Percentiles rank a stretch among this genome's conserved stretches.
phyloP scores from a whole-genome alignment of 2,113 vertebrate genomes.

The Megaptera novaeangliae region DNA sequence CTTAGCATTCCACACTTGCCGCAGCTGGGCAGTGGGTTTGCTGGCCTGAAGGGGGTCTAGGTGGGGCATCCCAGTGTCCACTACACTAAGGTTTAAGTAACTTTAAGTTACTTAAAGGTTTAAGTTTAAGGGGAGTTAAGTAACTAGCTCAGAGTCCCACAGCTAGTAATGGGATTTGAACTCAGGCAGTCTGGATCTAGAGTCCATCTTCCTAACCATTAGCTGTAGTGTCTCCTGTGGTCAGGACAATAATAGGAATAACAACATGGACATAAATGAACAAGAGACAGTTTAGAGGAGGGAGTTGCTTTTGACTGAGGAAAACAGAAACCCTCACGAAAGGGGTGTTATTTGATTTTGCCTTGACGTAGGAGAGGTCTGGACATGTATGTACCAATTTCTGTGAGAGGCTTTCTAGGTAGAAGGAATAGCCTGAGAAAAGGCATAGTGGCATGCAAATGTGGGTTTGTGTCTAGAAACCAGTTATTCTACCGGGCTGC shows the following conservation, averaged over 20 bases:
- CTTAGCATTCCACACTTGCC: neutral
- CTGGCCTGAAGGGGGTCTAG: neutral
- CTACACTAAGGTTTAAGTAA: neutral
- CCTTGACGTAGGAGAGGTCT: constrained; percentile 4
- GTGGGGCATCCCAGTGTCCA: neutral
- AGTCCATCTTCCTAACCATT: neutral
- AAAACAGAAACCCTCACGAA: neutral
- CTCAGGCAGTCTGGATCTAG: neutral
- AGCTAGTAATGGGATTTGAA: neutral
- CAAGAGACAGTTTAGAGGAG: neutral
- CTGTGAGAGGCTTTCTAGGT: neutral
- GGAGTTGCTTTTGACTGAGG: neutral
- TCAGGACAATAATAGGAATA: neutral
- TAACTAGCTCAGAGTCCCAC: neutral
- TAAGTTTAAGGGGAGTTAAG: neutral
- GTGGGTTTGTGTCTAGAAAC: neutral
- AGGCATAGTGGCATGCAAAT: neutral
- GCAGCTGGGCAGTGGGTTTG: neutral
- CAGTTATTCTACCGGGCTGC: neutral
- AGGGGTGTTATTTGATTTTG: neutral
- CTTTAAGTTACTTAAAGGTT: too few species aligned
- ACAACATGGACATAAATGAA: neutral
- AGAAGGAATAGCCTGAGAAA: constrained; percentile 4
- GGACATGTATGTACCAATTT: neutral
- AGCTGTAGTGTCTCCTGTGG: neutral